These are phyloP conservation scores for Caenorhabditis angaria DNA, from an alignment of 2,888 invertebrate genomes.

Conservation along the genomic window DNA sequence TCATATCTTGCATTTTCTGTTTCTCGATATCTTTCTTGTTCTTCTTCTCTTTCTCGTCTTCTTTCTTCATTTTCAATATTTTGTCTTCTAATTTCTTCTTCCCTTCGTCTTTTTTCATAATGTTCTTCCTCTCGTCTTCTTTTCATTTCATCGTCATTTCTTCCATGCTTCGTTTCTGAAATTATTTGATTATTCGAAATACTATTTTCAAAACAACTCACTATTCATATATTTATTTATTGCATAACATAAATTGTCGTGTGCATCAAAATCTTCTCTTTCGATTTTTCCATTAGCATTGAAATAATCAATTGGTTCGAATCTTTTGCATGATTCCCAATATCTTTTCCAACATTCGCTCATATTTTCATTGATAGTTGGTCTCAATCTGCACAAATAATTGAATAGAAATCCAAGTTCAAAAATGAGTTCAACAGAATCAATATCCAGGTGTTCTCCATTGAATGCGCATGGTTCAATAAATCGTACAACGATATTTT, in stretches of 20 bases:
- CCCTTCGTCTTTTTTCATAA: background rate
- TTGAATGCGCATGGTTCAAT: background rate
- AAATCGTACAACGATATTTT: background rate
- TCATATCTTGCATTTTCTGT: background rate
- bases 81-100: background rate
- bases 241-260: background rate
- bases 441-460: background rate
- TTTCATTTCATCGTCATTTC: conserved; percentile 8
- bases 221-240: background rate
- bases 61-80: background rate
- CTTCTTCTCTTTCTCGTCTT: conserved; percentile 4
- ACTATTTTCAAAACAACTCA: background rate
- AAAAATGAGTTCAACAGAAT: background rate
- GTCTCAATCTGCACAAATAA: background rate
- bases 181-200: too few relatives aligned
- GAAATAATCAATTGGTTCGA: background rate
- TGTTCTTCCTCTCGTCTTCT: background rate
- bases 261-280: background rate
- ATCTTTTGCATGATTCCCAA: background rate
- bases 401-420: background rate
- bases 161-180: too few relatives aligned
- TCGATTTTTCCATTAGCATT: background rate
- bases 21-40: conserved; percentile 3
- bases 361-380: background rate
- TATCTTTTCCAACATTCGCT: background rate